Base-by-base conservation (phyloP, 2,888 invertebrate genomes). In the Patella caerulea region DNA sequence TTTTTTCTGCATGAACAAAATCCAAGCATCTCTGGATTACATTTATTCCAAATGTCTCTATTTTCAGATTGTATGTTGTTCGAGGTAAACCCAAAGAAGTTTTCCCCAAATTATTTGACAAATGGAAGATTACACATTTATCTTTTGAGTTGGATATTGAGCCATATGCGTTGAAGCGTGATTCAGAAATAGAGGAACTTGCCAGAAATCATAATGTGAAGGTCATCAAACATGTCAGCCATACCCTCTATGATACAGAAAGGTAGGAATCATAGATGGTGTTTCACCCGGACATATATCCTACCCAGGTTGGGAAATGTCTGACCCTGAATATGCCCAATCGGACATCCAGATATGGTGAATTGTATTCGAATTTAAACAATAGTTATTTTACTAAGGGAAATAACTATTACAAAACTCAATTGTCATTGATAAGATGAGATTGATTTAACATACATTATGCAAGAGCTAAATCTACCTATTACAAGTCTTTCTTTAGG, bases 111-210 rank as follows among this genome's bases (percentile, higher is more conserved):
- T 78, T 89, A 78, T 90, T 88, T 72, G 85, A 93, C 92, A 95
- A 96, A 93, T 97, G 96, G 97, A 94, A 95, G 74, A 96, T 95
- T 75, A 96, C 96, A 0, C 93, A 94, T 81, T 92, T 97, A 74
- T 95, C 96, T 0, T 96, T 96, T 92, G 97, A 97, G 91, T 95
- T 96, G 89, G 97, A 97, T 90, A 96, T 96, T 0, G 96, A 97
- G 90, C 97, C 96, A 0, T 97, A 95, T 88, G 96, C 96, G 17
- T 93, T 95, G 34, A 95, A 95, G 0, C 93, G 96, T 34, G 97
- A 97, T 90, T 94, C 95, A 88, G 96, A 96, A 88, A 95, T 97
- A 59, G 94, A 94, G 85, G 93, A 95, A 45, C 94, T 96, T 87
- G 96, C 96, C 88, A 94, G 94, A 79, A 95, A 96, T 89, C 93